Evolutionary conservation across 2,113 vertebrate species (phyloP), one percentile per base, ranked within the genome.

Genomic region (Narcine bancroftii): DNA sequence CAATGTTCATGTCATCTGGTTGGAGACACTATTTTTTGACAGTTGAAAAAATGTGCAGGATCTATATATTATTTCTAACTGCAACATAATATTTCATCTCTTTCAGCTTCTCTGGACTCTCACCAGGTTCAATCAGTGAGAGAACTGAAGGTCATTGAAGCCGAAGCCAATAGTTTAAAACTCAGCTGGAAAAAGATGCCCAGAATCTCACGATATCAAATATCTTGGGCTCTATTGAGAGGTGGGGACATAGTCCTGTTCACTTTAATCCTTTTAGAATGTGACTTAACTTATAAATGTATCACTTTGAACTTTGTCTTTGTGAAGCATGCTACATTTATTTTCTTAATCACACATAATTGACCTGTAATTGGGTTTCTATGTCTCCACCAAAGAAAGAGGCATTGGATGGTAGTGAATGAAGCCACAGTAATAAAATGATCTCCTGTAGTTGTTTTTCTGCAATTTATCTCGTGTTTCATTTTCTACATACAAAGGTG

Each of bases 151-250:
- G 95, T 98, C 92, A 93, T 95, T 0, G 95, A 97, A 92, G 93
- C 95, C 2, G 95, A 95, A 0, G 92, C 95, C 0, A 96, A 94
- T 92, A 96, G 92, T 63, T 95, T 98, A 93, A 95, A 95, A 66
- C 92, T 98, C 83, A 94, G 96, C 77, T 98, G 97, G 97, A 97
- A 77, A 93, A 96, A 93, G 93, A 95, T 95, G n/a, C 93, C 95
- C 17, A 93, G 95, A 9, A 94, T 96, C 13, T 96, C 96, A 73
- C 95, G 96, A 9, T 98, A 98, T 93, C 97, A 94, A 94, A 95
- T 98, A 93, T 96, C 96, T 93, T 98, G 97, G 97, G 94, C 93
- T 33, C 96, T 95, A 6, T 94, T 97, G 92, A 92, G 89, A 3
- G 96, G 97, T 98, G 92, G 93, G 94, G 21, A 2, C 11, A 17